phyloP scores from a whole-genome alignment of 2,888 invertebrate genomes.

The Ramazzottius varieornatus region DNA sequence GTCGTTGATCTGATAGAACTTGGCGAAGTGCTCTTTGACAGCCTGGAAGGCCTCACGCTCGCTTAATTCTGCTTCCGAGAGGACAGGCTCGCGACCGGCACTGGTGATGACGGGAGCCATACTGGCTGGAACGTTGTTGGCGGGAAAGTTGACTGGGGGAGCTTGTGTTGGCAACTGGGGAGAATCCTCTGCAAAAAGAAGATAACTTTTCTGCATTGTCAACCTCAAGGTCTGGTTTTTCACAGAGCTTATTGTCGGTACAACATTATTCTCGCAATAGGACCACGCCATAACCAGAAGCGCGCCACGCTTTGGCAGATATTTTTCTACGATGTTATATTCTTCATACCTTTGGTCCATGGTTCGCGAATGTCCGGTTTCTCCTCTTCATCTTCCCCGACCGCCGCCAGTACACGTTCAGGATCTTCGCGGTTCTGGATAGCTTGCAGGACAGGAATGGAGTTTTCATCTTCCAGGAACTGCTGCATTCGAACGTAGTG shows the following conservation, averaged over 20 bases:
- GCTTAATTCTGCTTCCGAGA: neutral
- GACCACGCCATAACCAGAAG: too few species aligned
- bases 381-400: slow-evolving; percentile 15
- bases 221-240: too few species aligned
- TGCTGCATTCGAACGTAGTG: slow-evolving; percentile 94
- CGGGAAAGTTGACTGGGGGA: neutral
- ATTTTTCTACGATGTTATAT: too few species aligned
- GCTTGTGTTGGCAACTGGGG: neutral
- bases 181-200: neutral
- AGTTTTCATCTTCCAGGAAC: slow-evolving; percentile 82
- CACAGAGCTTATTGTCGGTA: too few species aligned
- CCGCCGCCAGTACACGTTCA: slow-evolving; percentile 12
- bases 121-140: neutral
- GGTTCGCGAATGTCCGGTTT: neutral
- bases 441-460: slow-evolving; percentile 75
- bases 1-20: slow-evolving; percentile 1
- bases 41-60: slow-evolving; percentile 2
- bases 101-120: neutral
- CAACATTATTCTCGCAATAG: too few species aligned
- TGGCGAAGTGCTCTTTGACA: neutral
- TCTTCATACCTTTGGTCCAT: neutral
- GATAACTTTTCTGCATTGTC: neutral
- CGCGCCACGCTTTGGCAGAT: too few species aligned
- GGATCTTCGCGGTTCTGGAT: slow-evolving; percentile 94
- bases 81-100: neutral